Evolutionary conservation across 2,888 invertebrate genomes (phyloP).

Genomic region (Xestobium rufovillosum): DNA sequence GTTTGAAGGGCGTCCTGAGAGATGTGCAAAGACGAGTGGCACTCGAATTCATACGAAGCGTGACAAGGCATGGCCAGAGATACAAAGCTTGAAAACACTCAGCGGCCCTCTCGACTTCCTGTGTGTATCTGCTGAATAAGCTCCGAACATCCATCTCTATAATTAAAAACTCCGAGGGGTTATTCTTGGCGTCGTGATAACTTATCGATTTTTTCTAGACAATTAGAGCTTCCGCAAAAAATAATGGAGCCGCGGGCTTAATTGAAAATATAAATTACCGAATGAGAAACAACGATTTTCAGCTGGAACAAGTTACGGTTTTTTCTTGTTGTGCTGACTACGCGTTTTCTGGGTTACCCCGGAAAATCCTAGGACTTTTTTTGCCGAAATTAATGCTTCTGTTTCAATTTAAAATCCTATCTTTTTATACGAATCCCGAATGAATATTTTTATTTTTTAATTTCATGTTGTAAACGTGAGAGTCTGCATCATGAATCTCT

Average conservation of each 20-base stretch:
- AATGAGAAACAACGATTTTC: too few relatives aligned
- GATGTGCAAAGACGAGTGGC: constrained; percentile 34
- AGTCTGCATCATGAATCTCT: too few relatives aligned
- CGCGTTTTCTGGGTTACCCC: too few relatives aligned
- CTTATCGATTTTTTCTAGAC: constrained; percentile 1
- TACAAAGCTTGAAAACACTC: constrained; percentile 32
- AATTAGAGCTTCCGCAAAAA: constrained; percentile 3
- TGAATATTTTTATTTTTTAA: too few relatives aligned
- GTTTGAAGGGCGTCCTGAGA: constrained; percentile 30
- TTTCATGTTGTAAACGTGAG: too few relatives aligned
- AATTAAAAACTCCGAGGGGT: background rate
- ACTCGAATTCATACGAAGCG: constrained; percentile 34
- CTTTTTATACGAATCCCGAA: too few relatives aligned
- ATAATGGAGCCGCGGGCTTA: background rate
- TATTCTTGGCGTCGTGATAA: constrained; percentile 2
- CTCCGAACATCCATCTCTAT: constrained; percentile 2
- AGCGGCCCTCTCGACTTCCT: constrained; percentile 17
- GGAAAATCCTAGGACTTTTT: too few relatives aligned
- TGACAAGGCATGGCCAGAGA: constrained; percentile 35
- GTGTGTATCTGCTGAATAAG: constrained; percentile 20
- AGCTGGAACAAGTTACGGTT: too few relatives aligned
- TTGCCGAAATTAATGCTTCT: too few relatives aligned
- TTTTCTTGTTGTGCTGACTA: too few relatives aligned
- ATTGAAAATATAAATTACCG: background rate
- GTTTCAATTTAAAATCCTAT: too few relatives aligned